Base-by-base conservation (phyloP, 2,888 invertebrate genomes). In the Gryllus longicercus region DNA sequence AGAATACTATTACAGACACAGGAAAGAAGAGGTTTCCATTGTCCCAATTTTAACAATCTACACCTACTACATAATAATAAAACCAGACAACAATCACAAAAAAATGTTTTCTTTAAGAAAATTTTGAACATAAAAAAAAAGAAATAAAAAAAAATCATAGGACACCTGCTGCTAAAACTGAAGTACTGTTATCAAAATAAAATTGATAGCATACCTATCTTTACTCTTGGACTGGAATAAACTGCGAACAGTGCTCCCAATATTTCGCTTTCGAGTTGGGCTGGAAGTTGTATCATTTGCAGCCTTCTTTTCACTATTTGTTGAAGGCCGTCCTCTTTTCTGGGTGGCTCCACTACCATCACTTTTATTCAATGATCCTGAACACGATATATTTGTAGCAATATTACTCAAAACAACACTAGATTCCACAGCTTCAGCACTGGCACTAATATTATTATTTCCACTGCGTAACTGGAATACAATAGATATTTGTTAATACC, bases 391-490 rank as follows among this genome's bases (percentile, higher is more conserved):
- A 51, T 51, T 78, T 50, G 78, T 76, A 38, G 76, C 25, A 23
- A 76, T 23, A 38, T 16, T 76, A 63, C 63, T 63, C 14, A 63
- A 63, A 63, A 63, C 63, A 63, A 63, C 63, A 63, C 63, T 63
- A 14, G 63, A 63, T n/a, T 63, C 63, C 63, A 63, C 63, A 50
- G n/a, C 50, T 23, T 51, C 63, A 18, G 63, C 16, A 63, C 63
- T 63, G 63, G 63, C 63, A 63, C n/a, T 79, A 16, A 82, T 76
- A 78, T 82, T 82, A 79, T 82, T 82, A 79, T 82, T 82, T 80
- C 82, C 82, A 79, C 81, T 82, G 63, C 81, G 82, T 74, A 75
- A 78, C 82, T 82, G 79, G n/a, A 77, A 77, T 49, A 50, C n/a
- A 18, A 50, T 0, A 50, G 63, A 63, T 14, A 63, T 38, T 38